Evolutionary conservation across 2,797 vertebrate genomes (phyloP), one percentile per base, ranked within the genome.

Genomic region (Menidia menidia): DNA sequence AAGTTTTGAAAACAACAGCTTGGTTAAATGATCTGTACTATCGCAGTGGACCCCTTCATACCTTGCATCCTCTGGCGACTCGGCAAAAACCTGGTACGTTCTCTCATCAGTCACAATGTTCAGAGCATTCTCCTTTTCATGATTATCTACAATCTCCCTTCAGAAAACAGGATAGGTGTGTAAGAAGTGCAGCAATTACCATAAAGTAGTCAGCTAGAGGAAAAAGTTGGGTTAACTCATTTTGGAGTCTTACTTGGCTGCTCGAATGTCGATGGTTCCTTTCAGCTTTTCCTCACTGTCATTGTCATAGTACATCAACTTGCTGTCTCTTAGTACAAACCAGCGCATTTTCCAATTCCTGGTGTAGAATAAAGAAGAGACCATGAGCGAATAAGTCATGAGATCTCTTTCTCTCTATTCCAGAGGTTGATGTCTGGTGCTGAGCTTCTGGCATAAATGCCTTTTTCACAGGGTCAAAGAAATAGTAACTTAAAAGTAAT

Each of bases 271-370:
- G 15, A 98, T 97, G 71, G 96, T 97, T 66, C 97, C 97, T 80
- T 96, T 96, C 81, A 97, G 93, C 81, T 96, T 97, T 82, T 98
- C 97, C 83, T 98, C 97, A 0, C 96, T 96, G 75, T 98, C 97
- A 11, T 97, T 97, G 66, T 97, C 96, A 1, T 96, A 98, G 77
- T 98, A 98, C 96, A 97, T 96, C 73, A 97, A 94, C 70, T 96
- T 97, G 57, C 87, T 94, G 64, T 97, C 96, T 16, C 96, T 95
- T 79, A 97, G 93, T 7, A 97, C 97, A 50, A 97, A 98, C 97
- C 97, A 98, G 73, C 97, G 96, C 88, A 97, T 96, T 82, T 97
- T 97, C 97, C 97, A 98, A 93, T 97, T 97, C 67, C 96, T 95
- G 75, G 9, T 35, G 50, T 31, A n/a, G 6, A 70, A 0, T n/a